Evolutionary conservation across 2,888 invertebrate genomes (phyloP), one percentile per base, ranked within the genome.

Genomic region (Protodeltote pygarga): DNA sequence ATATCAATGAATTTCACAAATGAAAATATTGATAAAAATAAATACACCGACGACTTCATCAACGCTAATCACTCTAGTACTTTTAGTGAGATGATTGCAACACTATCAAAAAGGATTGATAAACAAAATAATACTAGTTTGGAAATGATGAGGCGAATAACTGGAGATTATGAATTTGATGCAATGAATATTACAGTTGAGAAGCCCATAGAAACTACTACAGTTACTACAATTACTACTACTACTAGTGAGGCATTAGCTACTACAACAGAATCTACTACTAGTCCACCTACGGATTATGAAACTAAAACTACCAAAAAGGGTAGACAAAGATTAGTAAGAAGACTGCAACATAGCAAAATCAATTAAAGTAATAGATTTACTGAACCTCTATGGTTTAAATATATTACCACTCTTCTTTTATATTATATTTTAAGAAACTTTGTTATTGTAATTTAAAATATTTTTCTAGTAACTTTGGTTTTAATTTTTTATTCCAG

Each of bases 81-180:
- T 3, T 54, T 76, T 8, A 73, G 60, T 23, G 69, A 82, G 28
- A 74, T 81, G 67, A 87, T 87, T 5, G 70, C 71, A 9, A 71
- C 54, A 11, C 38, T 87, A 24, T 77, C 85, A 0, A 81, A 83
- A 29, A 65, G 74, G 41, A 88, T 87, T 40, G 86, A 88, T 2
- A 69, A 65, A 47, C 80, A 83, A 38, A 87, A 87, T 52, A 83
- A 86, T 33, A 77, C 77, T 0, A 86, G 78, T 29, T 61, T 85
- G 49, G 78, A 84, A 61, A 71, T 81, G 25, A 76, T 81, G 40
- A 75, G 72, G 46, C 61, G 65, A 15, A 33, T 74, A 24, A 52
- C 72, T 9, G 72, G 60, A 1, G 45, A 62, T 2, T 39, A 51
- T n/a, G 48, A 59, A 11, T 46, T 61, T 17, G 50, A 67, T 3